Percentiles rank a stretch among this genome's conserved stretches.
These are phyloP conservation scores for Anorthoa munda DNA, from an alignment of 2,888 invertebrate genomes.

Conservation along the genomic window DNA sequence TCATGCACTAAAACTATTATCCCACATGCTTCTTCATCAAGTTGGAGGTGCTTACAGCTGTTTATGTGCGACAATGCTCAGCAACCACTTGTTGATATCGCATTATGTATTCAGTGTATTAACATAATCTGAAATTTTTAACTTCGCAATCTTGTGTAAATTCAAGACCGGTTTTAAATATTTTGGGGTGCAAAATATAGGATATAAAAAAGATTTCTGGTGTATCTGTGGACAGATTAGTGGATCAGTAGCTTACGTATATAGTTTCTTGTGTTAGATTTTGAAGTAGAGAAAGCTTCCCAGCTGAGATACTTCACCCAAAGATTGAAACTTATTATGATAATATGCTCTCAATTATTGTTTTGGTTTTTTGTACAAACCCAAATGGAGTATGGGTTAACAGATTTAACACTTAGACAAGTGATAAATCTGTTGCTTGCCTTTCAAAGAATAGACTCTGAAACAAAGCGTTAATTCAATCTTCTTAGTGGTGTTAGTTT, in stretches of 20 bases:
- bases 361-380: not conserved
- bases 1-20: not conserved
- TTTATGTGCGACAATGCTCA: not conserved
- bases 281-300: not conserved
- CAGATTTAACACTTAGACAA: no score
- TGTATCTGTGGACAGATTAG: not conserved
- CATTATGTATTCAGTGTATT: slow-evolving; percentile 26
- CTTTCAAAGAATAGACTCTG: not conserved
- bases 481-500: not conserved
- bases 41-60: not conserved
- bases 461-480: not conserved
- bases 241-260: not conserved
- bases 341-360: not conserved
- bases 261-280: not conserved
- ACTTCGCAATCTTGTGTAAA: not conserved
- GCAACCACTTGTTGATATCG: slow-evolving; percentile 39
- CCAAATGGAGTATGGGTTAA: not conserved
- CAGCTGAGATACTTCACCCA: not conserved
- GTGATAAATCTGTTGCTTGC: not conserved
- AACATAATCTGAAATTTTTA: slow-evolving; percentile 2
- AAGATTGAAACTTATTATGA: not conserved
- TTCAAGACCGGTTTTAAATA: not conserved
- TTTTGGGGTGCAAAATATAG: not conserved
- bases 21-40: not conserved
- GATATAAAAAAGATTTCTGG: not conserved